Base-by-base conservation (phyloP, 2,113 vertebrate species). In the Pionites leucogaster region DNA sequence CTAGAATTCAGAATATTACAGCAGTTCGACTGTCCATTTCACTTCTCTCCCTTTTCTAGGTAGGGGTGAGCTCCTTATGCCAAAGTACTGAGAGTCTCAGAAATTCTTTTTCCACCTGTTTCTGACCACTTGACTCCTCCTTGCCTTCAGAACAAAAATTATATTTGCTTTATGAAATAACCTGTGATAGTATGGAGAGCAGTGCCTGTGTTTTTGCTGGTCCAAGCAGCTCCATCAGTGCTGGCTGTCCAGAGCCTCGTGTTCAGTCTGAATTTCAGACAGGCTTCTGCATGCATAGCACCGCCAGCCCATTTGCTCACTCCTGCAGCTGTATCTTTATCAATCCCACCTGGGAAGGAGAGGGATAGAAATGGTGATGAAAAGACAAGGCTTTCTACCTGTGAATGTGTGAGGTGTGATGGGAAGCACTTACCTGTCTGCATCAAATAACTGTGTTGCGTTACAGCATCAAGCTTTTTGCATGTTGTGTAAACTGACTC, bases 401-500 rank as follows among this genome's bases (percentile, higher is more conserved):
- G 28, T 1, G 2, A 71, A 11, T 37, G 76, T 35, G 9, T 0
- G 9, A n/a, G 49, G 29, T 31, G n/a, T 2, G 1, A 25, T 13
- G 15, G 11, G 19, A 62, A 80, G 24, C 13, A 11, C 39, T 74
- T 25, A 44, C 46, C 29, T 50, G 28, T 12, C 6, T 10, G 11
- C 13, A 19, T 37, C 29, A 39, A 35, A 53, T 42, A 37, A 47
- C n/a, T 53, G 22, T 13, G 11, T 39, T 83, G 60, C 49, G 17
- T 64, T 82, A 27, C 31, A 47, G 13, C 22, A 52, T 78, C n/a
- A 86, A 2, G 28, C 9, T 18, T 64, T 91, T 67, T 44, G 37
- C 46, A 49, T 77, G 39, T 63, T 77, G 39, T 63, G 20, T 11
- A 74, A 80, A 35, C 11, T 33, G 29, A 20, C 19, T 78, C 6